Evolutionary conservation across 1,140 invertebrate species (phyloP).

Genomic region (Drosophila gunungcola): DNA sequence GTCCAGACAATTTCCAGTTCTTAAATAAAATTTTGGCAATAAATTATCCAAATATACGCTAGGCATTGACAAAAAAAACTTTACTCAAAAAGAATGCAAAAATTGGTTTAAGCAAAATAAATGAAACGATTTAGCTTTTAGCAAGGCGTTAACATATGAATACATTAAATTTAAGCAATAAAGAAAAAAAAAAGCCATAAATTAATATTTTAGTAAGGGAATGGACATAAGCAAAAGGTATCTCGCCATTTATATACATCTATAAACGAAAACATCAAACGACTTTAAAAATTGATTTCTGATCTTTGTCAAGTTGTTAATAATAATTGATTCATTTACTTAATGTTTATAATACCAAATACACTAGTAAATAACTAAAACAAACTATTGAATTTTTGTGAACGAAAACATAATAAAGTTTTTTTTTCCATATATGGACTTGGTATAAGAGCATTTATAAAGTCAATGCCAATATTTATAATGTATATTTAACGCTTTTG

Average conservation of each 20-base stretch:
- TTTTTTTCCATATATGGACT: not conserved
- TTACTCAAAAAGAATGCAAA: slow-evolving; percentile 2
- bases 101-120: slow-evolving; percentile 8
- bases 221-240: not conserved
- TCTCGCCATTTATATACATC: too few relatives aligned
- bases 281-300: too few relatives aligned
- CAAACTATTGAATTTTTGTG: too few relatives aligned
- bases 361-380: too few relatives aligned
- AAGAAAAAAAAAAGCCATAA: slow-evolving; percentile 21
- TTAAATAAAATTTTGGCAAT: slow-evolving; percentile 67
- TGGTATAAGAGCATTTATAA: not conserved
- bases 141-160: slow-evolving; percentile 45
- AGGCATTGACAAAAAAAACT: slow-evolving; percentile 56
- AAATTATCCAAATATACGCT: slow-evolving; percentile 62
- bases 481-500: not conserved
- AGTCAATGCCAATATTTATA: not conserved
- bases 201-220: not conserved
- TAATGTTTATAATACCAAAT: too few relatives aligned
- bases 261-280: too few relatives aligned
- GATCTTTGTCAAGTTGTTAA: too few relatives aligned
- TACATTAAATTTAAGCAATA: slow-evolving; percentile 46
- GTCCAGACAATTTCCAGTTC: slow-evolving; percentile 23
- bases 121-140: slow-evolving; percentile 14
- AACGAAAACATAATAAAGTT: too few relatives aligned
- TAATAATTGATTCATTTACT: too few relatives aligned